Base-by-base conservation (phyloP, 92 coral and sea anemone genomes). In the Metridium senile region DNA sequence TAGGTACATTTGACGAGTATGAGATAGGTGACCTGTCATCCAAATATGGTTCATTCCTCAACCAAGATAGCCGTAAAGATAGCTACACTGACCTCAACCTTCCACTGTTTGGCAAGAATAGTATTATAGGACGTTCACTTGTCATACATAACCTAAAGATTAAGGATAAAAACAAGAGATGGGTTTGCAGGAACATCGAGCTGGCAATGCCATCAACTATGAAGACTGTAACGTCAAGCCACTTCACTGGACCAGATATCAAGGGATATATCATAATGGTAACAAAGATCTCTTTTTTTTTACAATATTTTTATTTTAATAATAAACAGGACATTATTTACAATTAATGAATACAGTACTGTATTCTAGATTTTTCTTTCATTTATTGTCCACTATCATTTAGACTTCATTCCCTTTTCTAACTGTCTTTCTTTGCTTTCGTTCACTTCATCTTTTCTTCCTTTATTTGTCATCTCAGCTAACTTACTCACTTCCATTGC, bases 11-110 rank as follows among this genome's bases (percentile, higher is more conserved):
- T 76, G 99, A 95, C 47, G 76, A 95, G 46, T 92, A 95, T 71
- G 99, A 95, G 70, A 84, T 92, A 26, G 99, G 99, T 0, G 99
- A 95, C 75, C 74, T 95, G 20, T 89, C 98, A 33, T 90, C 89
- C 45, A 95, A 95, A 68, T 92, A 89, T 74, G 99, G 99, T 71
- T 72, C 91, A 9, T 85, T 95, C 54, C 74, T 84, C 26, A 81
- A 78, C 64, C 74, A 27, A 11, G 72, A 76, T 11, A 70, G 31
- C 2, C 85, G 82, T 66, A 74, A 26, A 9, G 70, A 53, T 43
- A 72, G 46, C 21, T 82, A 85, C 70, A 47, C 66, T 26, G 99
- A 95, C 69, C 92, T 74, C 63, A 92, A 95, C 76, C 84, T 95
- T 26, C 99, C 99, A 1, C 72, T 95, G 69, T 95, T 92, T 81